Evolutionary conservation across 2,113 vertebrate genomes (phyloP), one percentile per base, ranked within the genome.

Genomic region (Nettapus auritus): DNA sequence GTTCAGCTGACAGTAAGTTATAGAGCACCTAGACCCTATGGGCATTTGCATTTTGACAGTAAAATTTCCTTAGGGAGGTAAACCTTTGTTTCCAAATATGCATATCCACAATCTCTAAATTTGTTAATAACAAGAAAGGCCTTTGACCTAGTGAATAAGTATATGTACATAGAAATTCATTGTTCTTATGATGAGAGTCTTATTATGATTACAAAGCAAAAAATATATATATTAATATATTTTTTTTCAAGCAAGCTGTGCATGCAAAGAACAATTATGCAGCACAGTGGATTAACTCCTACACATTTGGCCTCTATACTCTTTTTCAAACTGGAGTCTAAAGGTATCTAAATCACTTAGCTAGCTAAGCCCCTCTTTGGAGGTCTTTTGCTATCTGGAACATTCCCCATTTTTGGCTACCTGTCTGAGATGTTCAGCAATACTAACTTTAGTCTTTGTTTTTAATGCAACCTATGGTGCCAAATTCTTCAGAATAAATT

Each of bases 31-130:
- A 56, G 3, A 87, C 53, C 70, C 67, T 60, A 21, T 34, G 52
- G 36, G 5, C 4, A 85, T 96, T 91, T 85, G 29, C 53, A 89
- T 93, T 89, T 79, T 89, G 70, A 68, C 78, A 53, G 48, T 59
- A 94, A 91, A 84, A 94, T 89, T 28, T 60, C 53, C 52, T 69
- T 50, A 82, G 64, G 36, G 52, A 86, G 10, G 28, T 75, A 84
- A 92, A 84, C 20, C 23, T 90, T 52, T 96, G 52, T 56, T 93
- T 91, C 70, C 67, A 93, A 79, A 75, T 68, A 79, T 68, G 53
- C 34, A 64, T 91, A 74, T 33, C 66, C 70, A 64, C 48, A 33
- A 57, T 79, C 11, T 91, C 38, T 23, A 79, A 89, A 94, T 87
- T 71, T 82, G 57, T 56, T 78, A 84, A 42, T 87, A 91, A 59